Conservation (phyloP, 2,888 invertebrate genomes). For the Patella depressa region DNA sequence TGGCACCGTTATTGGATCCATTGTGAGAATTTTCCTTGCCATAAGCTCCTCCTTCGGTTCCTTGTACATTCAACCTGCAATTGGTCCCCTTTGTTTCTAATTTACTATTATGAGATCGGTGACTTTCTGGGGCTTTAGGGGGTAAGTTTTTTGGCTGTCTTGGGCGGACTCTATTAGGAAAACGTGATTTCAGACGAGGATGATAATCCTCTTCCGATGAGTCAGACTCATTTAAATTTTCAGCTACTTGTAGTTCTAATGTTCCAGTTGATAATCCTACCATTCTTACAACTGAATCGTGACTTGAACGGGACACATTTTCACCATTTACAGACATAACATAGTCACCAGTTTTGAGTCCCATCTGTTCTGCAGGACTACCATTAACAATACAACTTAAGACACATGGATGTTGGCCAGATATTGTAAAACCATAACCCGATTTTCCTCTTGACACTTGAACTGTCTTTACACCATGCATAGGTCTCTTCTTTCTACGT, state of each 20-base stretch:
- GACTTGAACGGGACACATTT: conserved; percentile 91
- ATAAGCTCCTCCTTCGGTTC: conserved; percentile 12
- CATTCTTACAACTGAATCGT: conserved; percentile 92
- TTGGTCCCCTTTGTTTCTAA: conserved; percentile 20
- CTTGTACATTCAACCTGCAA: conserved; percentile 11
- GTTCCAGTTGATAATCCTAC: conserved; percentile 87
- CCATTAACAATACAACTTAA: conserved; percentile 92
- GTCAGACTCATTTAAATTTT: conserved; percentile 82
- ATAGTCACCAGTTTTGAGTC: conserved; percentile 91
- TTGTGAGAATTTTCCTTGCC: neutral
- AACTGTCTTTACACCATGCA: conserved; percentile 84
- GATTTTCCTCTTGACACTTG: conserved; percentile 88
- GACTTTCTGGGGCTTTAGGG: conserved; percentile 26
- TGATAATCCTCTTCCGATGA: conserved; percentile 81
- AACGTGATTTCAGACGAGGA: conserved; percentile 67
- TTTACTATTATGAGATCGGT: conserved; percentile 23
- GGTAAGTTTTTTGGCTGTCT: conserved; percentile 28
- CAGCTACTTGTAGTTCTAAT: conserved; percentile 63
- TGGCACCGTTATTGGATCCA: conserved; percentile 6
- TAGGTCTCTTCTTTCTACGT: conserved; percentile 80
- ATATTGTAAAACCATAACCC: conserved; percentile 98
- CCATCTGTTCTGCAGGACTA: conserved; percentile 91
- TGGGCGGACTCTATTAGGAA: conserved; percentile 64
- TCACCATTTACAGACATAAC: conserved; percentile 90
- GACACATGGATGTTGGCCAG: conserved; percentile 95